Evolutionary conservation across 2,888 invertebrate species (phyloP).

Genomic region (Byasa hedistus): DNA sequence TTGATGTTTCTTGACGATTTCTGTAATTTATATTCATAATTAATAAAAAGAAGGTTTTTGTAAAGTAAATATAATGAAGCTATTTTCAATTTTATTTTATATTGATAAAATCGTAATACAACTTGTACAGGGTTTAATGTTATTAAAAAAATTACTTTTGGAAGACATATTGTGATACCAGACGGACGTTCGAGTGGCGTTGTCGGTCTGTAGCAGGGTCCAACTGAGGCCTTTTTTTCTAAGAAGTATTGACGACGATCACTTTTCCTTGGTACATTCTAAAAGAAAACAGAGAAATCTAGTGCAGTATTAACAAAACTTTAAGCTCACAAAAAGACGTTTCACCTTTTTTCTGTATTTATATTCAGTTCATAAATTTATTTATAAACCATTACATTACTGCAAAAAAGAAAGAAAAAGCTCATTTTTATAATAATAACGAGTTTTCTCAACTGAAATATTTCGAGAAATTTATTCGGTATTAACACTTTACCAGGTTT

Average conservation of each 20-base stretch:
- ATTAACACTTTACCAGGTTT: neutral
- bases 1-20: constrained; percentile 42
- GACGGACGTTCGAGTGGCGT: constrained; percentile 50
- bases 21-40: constrained; percentile 42
- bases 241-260: constrained; percentile 34
- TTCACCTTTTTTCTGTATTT: neutral
- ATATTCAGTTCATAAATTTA: neutral
- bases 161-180: constrained; percentile 56
- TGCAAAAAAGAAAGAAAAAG: too few relatives aligned
- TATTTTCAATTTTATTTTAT: neutral
- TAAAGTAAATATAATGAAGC: neutral
- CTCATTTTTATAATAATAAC: neutral
- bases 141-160: constrained; percentile 44
- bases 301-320: neutral
- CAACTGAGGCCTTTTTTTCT: constrained; percentile 56
- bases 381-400: too few relatives aligned
- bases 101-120: neutral
- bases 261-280: constrained; percentile 9
- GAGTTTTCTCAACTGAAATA: neutral
- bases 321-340: neutral
- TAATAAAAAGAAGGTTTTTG: neutral
- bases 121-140: neutral
- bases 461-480: neutral
- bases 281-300: neutral
- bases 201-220: constrained; percentile 52